Percentiles rank a stretch among this genome's conserved stretches.
Evolutionary conservation across 2,888 invertebrate species (phyloP).

Genomic region (Macrosoma leucophasiata): DNA sequence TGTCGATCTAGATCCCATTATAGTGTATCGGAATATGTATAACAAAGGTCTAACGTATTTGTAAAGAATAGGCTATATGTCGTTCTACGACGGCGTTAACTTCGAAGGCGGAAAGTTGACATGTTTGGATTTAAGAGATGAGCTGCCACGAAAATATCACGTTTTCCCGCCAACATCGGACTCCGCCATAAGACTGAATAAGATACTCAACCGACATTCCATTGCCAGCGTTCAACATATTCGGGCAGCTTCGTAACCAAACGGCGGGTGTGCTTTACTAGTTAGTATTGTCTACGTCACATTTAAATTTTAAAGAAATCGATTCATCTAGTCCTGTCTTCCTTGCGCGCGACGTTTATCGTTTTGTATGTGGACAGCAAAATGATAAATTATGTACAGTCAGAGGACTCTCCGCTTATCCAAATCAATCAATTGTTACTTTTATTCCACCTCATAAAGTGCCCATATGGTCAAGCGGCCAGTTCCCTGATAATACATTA

Average conservation of each 20-base stretch:
- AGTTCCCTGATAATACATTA: too few species aligned
- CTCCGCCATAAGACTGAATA: slow-evolving; percentile 42
- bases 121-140: too few species aligned
- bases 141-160: slow-evolving; percentile 4
- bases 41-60: too few species aligned
- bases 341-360: slow-evolving; percentile 37
- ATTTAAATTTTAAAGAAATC: slow-evolving; percentile 19
- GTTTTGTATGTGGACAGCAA: too few species aligned
- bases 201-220: slow-evolving; percentile 42
- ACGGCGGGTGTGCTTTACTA: slow-evolving; percentile 29
- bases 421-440: too few species aligned
- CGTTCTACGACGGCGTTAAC: slow-evolving; percentile 10
- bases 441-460: too few species aligned
- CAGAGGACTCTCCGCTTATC: too few species aligned
- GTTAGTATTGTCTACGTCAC: slow-evolving; percentile 11
- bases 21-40: too few species aligned
- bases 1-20: too few species aligned
- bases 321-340: slow-evolving; percentile 59
- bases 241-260: slow-evolving; percentile 22
- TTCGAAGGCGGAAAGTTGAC: slow-evolving; percentile 8
- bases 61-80: too few species aligned
- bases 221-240: slow-evolving; percentile 26
- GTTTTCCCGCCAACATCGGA: slow-evolving; percentile 13
- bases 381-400: too few species aligned
- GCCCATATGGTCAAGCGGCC: too few species aligned